Evolutionary conservation across 2,113 vertebrate species (phyloP).

Genomic region (Hippocampus mohnikei): DNA sequence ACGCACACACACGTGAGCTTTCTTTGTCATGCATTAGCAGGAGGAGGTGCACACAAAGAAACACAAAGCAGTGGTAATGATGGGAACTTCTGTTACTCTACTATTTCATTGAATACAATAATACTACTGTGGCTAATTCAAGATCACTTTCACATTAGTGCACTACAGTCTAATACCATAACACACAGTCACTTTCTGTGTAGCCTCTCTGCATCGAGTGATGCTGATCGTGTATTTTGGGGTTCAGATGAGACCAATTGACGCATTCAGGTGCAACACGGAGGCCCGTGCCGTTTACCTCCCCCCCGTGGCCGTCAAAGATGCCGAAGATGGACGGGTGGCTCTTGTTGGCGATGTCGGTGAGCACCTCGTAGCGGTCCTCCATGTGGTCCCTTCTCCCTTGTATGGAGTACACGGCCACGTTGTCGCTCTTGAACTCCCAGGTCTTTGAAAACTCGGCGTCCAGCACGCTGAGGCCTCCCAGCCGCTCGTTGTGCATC

Average conservation of each 20-base stretch:
- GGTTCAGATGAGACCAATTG: constrained; percentile 2
- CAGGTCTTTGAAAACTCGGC: constrained; percentile 96
- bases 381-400: constrained; percentile 97
- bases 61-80: not conserved
- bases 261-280: constrained; percentile 2
- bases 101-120: not conserved
- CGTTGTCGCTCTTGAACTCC: constrained; percentile 94
- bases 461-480: constrained; percentile 88
- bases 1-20: not conserved
- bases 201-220: constrained; percentile 6
- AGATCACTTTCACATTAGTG: not conserved
- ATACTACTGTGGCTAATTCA: not conserved
- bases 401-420: constrained; percentile 96
- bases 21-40: not conserved
- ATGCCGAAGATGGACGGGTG: constrained; percentile 96
- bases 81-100: not conserved
- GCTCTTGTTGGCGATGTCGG: constrained; percentile 90
- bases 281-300: constrained; percentile 74
- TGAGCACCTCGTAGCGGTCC: constrained; percentile 93
- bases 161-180: not conserved
- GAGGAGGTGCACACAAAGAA: constrained; percentile 1
- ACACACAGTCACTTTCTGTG: not conserved
- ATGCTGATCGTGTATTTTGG: not conserved
- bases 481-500: constrained; percentile 92
- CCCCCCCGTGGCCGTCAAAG: constrained; percentile 96